Evolutionary conservation across 2,888 invertebrate species (phyloP).

Genomic region (Nephrotoma appendiculata): DNA sequence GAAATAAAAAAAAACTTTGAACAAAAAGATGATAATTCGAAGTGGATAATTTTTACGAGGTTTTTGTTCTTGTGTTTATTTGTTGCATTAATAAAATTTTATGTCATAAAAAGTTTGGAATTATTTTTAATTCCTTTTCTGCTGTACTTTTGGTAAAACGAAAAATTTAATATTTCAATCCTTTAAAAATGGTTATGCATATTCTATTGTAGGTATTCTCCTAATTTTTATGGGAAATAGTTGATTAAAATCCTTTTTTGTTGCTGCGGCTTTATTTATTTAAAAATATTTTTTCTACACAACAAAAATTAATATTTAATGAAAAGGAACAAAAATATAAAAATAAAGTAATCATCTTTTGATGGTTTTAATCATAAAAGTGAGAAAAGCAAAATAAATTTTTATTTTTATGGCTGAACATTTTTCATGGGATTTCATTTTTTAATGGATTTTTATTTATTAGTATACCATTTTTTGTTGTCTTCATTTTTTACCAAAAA

Average conservation of each 20-base stretch:
- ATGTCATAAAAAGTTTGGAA: too few species aligned
- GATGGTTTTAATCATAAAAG: background rate
- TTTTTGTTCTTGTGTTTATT: background rate
- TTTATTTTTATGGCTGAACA: background rate
- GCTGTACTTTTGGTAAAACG: background rate
- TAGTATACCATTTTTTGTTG: background rate
- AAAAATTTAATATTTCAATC: background rate
- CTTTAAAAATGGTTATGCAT: background rate
- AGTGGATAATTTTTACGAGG: background rate
- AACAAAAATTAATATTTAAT: background rate
- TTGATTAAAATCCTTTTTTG: background rate
- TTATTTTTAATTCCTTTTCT: background rate
- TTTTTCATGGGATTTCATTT: background rate
- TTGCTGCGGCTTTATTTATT: background rate
- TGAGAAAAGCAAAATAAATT: background rate
- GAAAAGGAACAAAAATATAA: background rate
- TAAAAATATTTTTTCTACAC: background rate
- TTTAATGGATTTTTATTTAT: background rate
- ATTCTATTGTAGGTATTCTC: background rate
- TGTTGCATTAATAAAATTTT: background rate
- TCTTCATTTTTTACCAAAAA: background rate
- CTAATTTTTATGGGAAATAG: background rate
- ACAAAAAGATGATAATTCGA: background rate
- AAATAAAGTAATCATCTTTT: background rate
- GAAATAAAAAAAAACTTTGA: background rate